Conservation (phyloP, 1,140 invertebrate species). For the Ceratosolen solmsi region DNA sequence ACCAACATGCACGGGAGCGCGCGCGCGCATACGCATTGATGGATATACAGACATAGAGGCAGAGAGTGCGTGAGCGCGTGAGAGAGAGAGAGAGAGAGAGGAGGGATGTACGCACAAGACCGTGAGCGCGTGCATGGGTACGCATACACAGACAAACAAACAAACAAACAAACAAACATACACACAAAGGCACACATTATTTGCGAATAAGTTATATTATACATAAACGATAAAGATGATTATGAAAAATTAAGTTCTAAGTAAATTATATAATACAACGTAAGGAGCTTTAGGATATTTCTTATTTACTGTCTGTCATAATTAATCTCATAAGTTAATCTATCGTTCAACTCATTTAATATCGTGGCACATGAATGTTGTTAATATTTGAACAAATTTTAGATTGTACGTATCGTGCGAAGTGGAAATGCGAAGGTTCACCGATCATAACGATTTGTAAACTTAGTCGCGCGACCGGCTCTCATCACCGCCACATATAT, state of each 20-base stretch:
- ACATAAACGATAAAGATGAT: conserved; percentile 1
- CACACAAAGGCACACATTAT: neutral
- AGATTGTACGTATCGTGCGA: conserved; percentile 26
- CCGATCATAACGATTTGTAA: conserved; percentile 39
- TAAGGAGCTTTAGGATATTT: conserved; percentile 40
- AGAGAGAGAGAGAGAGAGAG: no score
- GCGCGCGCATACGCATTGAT: no score
- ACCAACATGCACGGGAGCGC: no score
- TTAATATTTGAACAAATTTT: conserved; percentile 23
- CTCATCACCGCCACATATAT: conserved; percentile 66
- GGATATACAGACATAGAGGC: no score
- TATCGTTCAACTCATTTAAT: conserved; percentile 9
- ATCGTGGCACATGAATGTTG: conserved; percentile 14
- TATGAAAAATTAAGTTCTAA: conserved; percentile 34
- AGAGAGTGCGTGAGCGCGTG: no score
- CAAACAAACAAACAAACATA: neutral
- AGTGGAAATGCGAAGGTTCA: conserved; percentile 23
- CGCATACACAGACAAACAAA: neutral
- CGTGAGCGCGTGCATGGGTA: no score
- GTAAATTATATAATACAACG: conserved; percentile 30
- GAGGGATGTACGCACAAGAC: no score
- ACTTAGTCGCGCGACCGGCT: conserved; percentile 70
- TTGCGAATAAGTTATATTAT: neutral
- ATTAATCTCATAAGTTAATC: conserved; percentile 39
- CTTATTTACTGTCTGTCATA: conserved; percentile 30